Conservation (phyloP, 1,140 invertebrate species). For the Sarcophaga peregrina region DNA sequence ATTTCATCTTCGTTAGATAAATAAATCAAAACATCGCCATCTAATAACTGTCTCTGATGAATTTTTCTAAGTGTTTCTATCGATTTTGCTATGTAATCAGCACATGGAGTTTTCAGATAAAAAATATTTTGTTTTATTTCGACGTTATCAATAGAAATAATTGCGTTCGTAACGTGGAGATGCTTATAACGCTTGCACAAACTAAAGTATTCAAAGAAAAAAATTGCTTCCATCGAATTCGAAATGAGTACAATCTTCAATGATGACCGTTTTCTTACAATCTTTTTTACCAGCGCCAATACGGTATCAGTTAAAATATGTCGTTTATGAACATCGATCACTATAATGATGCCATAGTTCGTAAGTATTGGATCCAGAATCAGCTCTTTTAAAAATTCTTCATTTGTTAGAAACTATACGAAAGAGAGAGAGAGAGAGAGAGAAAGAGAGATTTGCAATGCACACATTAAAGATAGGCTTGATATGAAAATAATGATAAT, state of each 20-base stretch:
- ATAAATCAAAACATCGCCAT: slow-evolving; percentile 93
- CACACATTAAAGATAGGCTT: not conserved
- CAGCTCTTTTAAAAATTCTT: slow-evolving; percentile 93
- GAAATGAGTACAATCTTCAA: slow-evolving; percentile 92
- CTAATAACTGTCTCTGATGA: slow-evolving; percentile 78
- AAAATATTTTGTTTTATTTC: slow-evolving; percentile 72
- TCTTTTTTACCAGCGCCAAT: slow-evolving; percentile 94
- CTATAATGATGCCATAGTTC: slow-evolving; percentile 89
- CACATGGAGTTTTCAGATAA: slow-evolving; percentile 86
- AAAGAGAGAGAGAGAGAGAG: no score
- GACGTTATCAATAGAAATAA: slow-evolving; percentile 88
- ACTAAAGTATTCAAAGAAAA: slow-evolving; percentile 87
- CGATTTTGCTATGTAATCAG: slow-evolving; percentile 89
- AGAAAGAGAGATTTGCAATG: slow-evolving; percentile 60
- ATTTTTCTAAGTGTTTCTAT: slow-evolving; percentile 92
- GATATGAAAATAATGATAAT: not conserved
- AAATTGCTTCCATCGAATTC: slow-evolving; percentile 93
- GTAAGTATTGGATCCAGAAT: slow-evolving; percentile 92
- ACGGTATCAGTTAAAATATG: slow-evolving; percentile 93
- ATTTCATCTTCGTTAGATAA: slow-evolving; percentile 96
- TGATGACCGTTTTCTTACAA: slow-evolving; percentile 84
- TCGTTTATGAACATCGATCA: slow-evolving; percentile 97
- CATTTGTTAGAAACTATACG: slow-evolving; percentile 92
- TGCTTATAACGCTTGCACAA: slow-evolving; percentile 67
- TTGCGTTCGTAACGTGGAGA: slow-evolving; percentile 72